A percentile compares a stretch with the other conserved stretches of the same genome.
These are phyloP conservation scores for Hydropsyche tenuis DNA, from an alignment of 1,140 invertebrate genomes.

Conservation along the genomic window DNA sequence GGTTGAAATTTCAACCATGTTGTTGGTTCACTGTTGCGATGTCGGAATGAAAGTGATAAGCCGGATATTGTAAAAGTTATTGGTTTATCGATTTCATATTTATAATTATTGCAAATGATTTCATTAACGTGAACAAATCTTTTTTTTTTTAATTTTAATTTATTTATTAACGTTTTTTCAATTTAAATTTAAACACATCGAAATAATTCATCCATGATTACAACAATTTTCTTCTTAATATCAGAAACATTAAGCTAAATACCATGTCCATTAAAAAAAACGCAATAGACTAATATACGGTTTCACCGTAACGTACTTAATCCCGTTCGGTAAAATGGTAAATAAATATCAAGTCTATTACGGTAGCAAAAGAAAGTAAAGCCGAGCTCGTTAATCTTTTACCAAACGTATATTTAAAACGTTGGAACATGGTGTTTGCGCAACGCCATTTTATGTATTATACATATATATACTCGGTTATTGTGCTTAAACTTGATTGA, in stretches of 20 bases:
- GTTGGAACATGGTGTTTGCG: too few relatives aligned
- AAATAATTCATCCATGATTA: too few relatives aligned
- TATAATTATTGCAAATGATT: background rate
- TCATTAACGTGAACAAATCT: background rate
- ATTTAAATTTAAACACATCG: too few relatives aligned
- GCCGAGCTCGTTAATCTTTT: too few relatives aligned
- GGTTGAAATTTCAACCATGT: constrained; percentile 11
- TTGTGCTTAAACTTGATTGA: background rate
- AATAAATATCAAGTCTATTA: constrained; percentile 4
- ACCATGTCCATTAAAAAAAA: background rate
- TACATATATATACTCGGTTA: too few relatives aligned
- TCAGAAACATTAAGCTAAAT: background rate
- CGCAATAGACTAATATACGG: too few relatives aligned
- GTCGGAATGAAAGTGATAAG: constrained; percentile 20
- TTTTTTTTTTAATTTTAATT: too few relatives aligned
- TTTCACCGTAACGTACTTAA: background rate
- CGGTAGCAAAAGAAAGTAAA: background rate
- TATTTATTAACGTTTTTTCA: too few relatives aligned
- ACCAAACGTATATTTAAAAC: too few relatives aligned
- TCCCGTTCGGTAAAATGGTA: background rate
- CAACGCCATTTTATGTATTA: too few relatives aligned
- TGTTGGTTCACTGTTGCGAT: background rate
- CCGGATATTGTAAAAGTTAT: background rate
- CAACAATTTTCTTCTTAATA: too few relatives aligned
- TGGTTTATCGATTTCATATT: background rate